Percentiles rank a stretch among this genome's conserved stretches.
These are phyloP conservation scores for Tetragonula clypearis DNA, from an alignment of 1,140 invertebrate species.

Conservation along the genomic window DNA sequence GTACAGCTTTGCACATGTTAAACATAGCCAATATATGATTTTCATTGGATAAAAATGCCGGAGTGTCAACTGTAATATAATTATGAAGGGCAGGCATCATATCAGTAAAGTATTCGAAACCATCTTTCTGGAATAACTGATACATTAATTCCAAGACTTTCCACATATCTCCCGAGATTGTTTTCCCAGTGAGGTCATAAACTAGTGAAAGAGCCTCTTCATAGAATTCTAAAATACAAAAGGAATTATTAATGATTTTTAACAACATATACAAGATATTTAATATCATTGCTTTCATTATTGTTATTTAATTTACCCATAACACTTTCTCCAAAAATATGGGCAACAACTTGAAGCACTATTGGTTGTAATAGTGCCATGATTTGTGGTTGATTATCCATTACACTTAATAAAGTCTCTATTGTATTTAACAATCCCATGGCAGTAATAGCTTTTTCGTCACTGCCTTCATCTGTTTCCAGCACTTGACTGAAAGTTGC, in stretches of 20 bases:
- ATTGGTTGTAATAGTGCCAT: conserved; percentile 95
- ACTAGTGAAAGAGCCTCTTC: conserved; percentile 97
- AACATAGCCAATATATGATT: conserved; percentile 95
- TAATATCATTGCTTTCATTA: conserved; percentile 8
- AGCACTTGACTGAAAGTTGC: conserved; percentile 95
- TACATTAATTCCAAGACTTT: conserved; percentile 95
- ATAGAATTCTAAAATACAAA: conserved; percentile 91
- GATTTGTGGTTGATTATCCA: conserved; percentile 96
- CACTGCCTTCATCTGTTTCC: conserved; percentile 92
- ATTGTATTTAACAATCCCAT: conserved; percentile 98
- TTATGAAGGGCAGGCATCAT: conserved; percentile 99
- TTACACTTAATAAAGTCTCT: conserved; percentile 96
- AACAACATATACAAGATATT: conserved; percentile 13
- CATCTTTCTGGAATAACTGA: conserved; percentile 95
- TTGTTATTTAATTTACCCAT: conserved; percentile 84
- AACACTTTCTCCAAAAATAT: conserved; percentile 93
- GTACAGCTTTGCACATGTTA: conserved; percentile 96
- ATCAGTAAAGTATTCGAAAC: conserved; percentile 98
- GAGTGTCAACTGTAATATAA: conserved; percentile 97
- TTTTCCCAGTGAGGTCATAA: conserved; percentile 94
- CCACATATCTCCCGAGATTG: conserved; percentile 97
- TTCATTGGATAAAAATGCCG: conserved; percentile 95
- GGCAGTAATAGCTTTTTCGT: conserved; percentile 98
- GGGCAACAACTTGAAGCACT: conserved; percentile 94
- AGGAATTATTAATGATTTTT: conserved; percentile 32